A percentile compares a stretch with the other conserved stretches of the same genome.
Evolutionary conservation across 2,797 vertebrate species (phyloP).

Genomic region (Lindbergichthys nudifrons): DNA sequence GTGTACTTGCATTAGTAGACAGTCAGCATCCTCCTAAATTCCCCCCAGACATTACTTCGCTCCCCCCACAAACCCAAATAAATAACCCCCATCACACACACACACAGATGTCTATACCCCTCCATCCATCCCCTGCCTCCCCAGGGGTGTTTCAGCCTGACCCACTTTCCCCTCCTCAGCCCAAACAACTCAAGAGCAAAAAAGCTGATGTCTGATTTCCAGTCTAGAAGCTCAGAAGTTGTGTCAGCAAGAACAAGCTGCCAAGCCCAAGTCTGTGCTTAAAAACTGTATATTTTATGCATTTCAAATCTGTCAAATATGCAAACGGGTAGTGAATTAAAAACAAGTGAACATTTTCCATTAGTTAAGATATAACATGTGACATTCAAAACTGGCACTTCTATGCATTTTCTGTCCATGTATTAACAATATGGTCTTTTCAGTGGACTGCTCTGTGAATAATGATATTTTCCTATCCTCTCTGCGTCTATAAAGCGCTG

Average conservation of each 20-base stretch:
- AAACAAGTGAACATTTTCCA: background rate
- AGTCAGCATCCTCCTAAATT: slow-evolving; percentile 37
- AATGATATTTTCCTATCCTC: slow-evolving; percentile 46
- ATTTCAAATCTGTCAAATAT: slow-evolving; percentile 33
- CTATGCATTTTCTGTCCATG: slow-evolving; percentile 16
- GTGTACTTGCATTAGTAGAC: slow-evolving; percentile 45
- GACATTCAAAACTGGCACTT: background rate
- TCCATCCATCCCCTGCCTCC: slow-evolving; percentile 61
- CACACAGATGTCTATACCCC: background rate
- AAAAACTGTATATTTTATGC: slow-evolving; percentile 7
- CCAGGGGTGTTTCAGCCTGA: slow-evolving; percentile 66
- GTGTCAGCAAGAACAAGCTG: slow-evolving; percentile 57
- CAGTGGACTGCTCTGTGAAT: slow-evolving; percentile 37
- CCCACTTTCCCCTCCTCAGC: slow-evolving; percentile 72
- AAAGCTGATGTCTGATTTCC: slow-evolving; percentile 65
- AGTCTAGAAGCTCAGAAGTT: slow-evolving; percentile 51
- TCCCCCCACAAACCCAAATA: background rate
- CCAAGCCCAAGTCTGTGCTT: slow-evolving; percentile 8
- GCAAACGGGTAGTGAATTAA: slow-evolving; percentile 17
- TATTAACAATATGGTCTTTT: slow-evolving; percentile 36
- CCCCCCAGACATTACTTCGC: background rate
- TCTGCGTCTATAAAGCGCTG: slow-evolving; percentile 14
- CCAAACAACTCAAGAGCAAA: slow-evolving; percentile 68
- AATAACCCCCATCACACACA: slow-evolving; percentile 4
- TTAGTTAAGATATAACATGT: background rate